Evolutionary conservation across 2,888 invertebrate genomes (phyloP).

Genomic region (Bombylius major): DNA sequence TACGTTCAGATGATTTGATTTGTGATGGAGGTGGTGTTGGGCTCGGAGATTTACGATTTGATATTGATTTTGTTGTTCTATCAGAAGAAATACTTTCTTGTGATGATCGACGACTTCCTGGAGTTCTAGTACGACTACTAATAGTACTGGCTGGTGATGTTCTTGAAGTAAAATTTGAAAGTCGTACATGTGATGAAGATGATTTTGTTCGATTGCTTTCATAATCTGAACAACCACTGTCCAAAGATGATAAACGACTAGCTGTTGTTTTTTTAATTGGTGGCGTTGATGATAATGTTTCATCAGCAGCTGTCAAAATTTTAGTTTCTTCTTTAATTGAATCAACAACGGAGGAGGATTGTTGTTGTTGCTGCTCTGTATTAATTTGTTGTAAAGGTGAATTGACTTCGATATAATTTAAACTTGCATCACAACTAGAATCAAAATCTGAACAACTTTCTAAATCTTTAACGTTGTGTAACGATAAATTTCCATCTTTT

Average conservation of each 20-base stretch:
- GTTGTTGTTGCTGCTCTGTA: not conserved
- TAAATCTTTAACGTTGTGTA: slow-evolving; percentile 33
- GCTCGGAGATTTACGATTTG: not conserved
- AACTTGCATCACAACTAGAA: slow-evolving; percentile 35
- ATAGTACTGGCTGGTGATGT: not conserved
- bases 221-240: slow-evolving; percentile 9
- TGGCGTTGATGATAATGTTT: not conserved
- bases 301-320: not conserved
- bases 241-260: slow-evolving; percentile 11
- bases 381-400: not conserved
- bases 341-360: not conserved
- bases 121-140: not conserved
- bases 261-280: not conserved
- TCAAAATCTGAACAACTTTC: slow-evolving; percentile 36
- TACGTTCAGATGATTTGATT: slow-evolving; percentile 5
- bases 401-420: slow-evolving; percentile 34
- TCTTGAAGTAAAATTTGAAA: not conserved
- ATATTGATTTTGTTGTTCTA: not conserved
- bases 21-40: not conserved
- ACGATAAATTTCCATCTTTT: slow-evolving; percentile 28
- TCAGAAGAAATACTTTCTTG: slow-evolving; percentile 8
- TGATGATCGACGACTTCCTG: slow-evolving; percentile 7
- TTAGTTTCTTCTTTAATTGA: not conserved
- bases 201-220: slow-evolving; percentile 1
- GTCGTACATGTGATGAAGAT: not conserved